These are phyloP conservation scores for Hymenochirus boettgeri DNA, from an alignment of 2,113 vertebrate genomes.

Conservation along the genomic window DNA sequence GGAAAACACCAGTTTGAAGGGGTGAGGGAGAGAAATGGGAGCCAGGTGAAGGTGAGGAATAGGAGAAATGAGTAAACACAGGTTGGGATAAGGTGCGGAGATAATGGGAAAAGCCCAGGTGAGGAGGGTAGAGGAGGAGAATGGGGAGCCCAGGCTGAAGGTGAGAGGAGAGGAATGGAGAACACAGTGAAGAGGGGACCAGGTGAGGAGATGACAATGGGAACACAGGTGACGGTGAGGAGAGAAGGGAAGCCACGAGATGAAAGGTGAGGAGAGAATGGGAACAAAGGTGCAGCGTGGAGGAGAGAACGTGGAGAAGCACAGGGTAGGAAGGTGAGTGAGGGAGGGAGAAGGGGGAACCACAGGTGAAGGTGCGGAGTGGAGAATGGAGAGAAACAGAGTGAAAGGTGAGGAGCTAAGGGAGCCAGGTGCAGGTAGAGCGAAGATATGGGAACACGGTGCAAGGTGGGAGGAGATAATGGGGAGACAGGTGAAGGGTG, in stretches of 20 bases:
- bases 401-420: background rate
- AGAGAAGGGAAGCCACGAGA: too few relatives aligned
- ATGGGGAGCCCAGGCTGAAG: background rate
- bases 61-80: background rate
- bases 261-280: too few relatives aligned
- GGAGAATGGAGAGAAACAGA: background rate
- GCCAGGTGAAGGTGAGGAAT: background rate
- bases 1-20: too few relatives aligned
- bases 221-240: too few relatives aligned
- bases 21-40: background rate
- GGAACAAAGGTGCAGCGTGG: too few relatives aligned
- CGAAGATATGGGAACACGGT: background rate
- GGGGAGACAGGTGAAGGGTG: background rate
- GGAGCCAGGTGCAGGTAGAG: background rate
- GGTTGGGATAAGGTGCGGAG: background rate
- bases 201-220: background rate
- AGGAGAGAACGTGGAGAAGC: too few relatives aligned
- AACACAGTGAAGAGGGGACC: fast-evolving
- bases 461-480: background rate
- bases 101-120: background rate
- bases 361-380: background rate
- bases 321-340: too few relatives aligned
- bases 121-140: background rate
- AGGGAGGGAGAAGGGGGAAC: background rate
- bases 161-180: background rate